A percentile compares a stretch with the other conserved stretches of the same genome.
phyloP scores from a whole-genome alignment of 2,797 vertebrate genomes.

The Chelonia mydas region DNA sequence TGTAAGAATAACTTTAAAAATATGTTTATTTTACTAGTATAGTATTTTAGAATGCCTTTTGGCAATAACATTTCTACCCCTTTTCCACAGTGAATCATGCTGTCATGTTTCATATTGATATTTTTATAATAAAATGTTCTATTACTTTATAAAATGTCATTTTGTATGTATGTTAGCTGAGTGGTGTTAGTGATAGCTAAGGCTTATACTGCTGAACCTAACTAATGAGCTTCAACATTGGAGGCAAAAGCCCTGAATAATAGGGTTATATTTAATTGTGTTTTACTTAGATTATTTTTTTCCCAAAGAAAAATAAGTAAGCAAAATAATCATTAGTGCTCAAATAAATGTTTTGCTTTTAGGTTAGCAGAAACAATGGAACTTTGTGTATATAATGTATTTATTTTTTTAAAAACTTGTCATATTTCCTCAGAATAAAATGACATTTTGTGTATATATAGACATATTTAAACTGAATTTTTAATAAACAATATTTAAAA shows the following conservation, averaged over 20 bases:
- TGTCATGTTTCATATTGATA: not conserved
- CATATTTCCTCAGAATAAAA: not conserved
- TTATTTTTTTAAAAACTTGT: not conserved
- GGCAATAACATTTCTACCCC: not conserved
- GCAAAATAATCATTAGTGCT: fast-evolving
- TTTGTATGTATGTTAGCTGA: not conserved
- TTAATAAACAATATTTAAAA: not conserved
- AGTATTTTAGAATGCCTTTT: not conserved
- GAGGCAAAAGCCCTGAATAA: not conserved
- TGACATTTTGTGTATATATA: not conserved
- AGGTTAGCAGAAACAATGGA: not conserved
- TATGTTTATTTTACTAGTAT: not conserved
- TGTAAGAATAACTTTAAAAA: not conserved
- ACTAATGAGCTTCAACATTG: not conserved
- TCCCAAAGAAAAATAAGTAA: fast-evolving
- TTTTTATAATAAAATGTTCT: not conserved
- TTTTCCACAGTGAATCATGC: not conserved
- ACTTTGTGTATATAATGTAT: not conserved
- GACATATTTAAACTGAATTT: not conserved
- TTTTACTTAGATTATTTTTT: not conserved
- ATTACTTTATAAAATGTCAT: not conserved
- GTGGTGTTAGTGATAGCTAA: not conserved
- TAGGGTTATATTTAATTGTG: not conserved
- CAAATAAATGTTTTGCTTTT: not conserved
- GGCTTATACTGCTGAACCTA: not conserved